Conservation (phyloP, 2,888 invertebrate genomes). For the Oxycera nigricornis region DNA sequence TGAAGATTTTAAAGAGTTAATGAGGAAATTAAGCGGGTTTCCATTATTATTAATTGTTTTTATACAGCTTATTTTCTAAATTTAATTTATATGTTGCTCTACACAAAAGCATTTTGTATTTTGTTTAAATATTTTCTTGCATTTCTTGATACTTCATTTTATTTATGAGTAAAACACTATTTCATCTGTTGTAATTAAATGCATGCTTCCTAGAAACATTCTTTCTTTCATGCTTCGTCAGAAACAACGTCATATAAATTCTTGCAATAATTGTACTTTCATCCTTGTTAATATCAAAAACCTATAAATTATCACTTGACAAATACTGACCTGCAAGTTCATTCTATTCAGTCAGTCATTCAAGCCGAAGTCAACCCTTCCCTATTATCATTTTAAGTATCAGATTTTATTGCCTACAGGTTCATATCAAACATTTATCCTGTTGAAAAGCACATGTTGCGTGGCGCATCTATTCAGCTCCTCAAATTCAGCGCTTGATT, state of each 20-base stretch:
- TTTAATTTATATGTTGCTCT: no score
- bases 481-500: not conserved
- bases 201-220: not conserved
- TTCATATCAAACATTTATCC: not conserved
- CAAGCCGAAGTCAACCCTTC: not conserved
- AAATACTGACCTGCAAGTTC: no score
- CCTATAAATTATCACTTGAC: slow-evolving; percentile 6
- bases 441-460: slow-evolving; percentile 42
- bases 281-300: not conserved
- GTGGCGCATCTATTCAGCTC: slow-evolving; percentile 41
- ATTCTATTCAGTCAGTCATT: not conserved
- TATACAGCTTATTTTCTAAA: no score
- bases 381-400: not conserved
- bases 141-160: no score
- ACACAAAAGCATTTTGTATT: no score
- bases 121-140: no score
- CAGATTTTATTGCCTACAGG: slow-evolving; percentile 9
- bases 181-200: not conserved
- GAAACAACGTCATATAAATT: not conserved
- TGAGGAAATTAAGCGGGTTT: no score
- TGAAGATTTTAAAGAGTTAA: no score
- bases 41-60: no score
- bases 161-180: no score
- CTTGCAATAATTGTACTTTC: not conserved
- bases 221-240: not conserved